phyloP scores from a whole-genome alignment of 1,140 invertebrate genomes.

The Philopotamus ludificatus region DNA sequence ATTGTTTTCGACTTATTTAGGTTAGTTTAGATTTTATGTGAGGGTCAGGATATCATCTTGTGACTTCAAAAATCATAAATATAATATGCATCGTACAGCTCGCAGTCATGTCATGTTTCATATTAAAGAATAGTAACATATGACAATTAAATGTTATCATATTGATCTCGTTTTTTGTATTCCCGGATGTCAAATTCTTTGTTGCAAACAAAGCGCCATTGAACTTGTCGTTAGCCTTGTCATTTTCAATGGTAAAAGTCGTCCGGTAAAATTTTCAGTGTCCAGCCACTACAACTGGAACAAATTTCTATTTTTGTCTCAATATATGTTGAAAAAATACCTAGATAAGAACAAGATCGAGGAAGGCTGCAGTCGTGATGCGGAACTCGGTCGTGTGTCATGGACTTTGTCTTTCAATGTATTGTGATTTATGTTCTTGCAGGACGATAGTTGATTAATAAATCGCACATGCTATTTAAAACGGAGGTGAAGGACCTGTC shows the following conservation, averaged over 20 bases:
- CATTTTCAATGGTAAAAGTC: conserved; percentile 10
- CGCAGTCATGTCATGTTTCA: too few species aligned
- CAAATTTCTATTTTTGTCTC: background rate
- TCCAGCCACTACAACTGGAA: background rate
- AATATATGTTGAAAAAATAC: too few species aligned
- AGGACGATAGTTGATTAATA: background rate
- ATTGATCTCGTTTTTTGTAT: background rate
- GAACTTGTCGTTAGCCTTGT: conserved; percentile 11
- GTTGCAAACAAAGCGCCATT: background rate
- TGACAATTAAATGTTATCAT: too few species aligned
- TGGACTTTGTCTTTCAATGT: conserved; percentile 5
- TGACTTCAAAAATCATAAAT: too few species aligned
- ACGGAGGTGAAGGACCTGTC: conserved; percentile 16
- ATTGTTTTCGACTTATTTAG: too few species aligned
- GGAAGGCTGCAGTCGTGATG: conserved; percentile 16
- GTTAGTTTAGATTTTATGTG: too few species aligned
- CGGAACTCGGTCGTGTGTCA: conserved; percentile 6
- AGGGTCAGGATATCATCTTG: too few species aligned
- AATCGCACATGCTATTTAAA: background rate
- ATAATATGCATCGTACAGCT: too few species aligned
- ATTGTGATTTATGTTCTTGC: conserved; percentile 14
- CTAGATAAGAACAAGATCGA: background rate
- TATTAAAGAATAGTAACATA: too few species aligned
- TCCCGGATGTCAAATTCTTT: conserved; percentile 2
- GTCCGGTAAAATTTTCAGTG: background rate